phyloP scores from a whole-genome alignment of 1,140 invertebrate species.

The Solen grandis region DNA sequence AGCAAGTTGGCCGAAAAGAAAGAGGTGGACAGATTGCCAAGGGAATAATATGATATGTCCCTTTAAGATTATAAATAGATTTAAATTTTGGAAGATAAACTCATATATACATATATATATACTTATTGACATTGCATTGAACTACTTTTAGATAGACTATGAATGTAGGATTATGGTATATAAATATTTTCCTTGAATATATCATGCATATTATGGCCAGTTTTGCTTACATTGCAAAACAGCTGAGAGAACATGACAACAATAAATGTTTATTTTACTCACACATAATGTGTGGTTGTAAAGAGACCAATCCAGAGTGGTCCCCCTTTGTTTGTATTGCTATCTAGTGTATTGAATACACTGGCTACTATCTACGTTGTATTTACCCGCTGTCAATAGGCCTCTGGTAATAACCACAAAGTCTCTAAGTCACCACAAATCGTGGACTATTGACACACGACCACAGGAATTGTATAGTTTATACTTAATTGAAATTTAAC shows the following conservation, averaged over 20 bases:
- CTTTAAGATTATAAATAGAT: too few species aligned
- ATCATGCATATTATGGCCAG: neutral
- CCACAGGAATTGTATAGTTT: neutral
- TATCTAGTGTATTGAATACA: conserved; percentile 23
- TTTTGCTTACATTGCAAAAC: neutral
- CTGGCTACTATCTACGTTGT: conserved; percentile 1
- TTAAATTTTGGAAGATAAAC: too few species aligned
- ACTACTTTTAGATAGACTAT: too few species aligned
- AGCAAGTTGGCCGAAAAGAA: too few species aligned
- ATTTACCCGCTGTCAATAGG: conserved; percentile 8
- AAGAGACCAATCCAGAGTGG: neutral
- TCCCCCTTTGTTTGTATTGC: conserved; percentile 23
- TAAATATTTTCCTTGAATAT: neutral
- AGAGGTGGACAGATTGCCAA: too few species aligned
- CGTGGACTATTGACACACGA: conserved; percentile 4
- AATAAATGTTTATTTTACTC: neutral
- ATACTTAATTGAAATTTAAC: conserved; percentile 25
- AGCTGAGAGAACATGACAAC: neutral
- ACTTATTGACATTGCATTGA: too few species aligned
- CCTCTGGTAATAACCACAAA: neutral
- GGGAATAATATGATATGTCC: too few species aligned
- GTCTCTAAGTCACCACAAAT: conserved; percentile 31
- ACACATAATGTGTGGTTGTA: neutral
- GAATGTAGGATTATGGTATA: too few species aligned
- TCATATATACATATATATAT: too few species aligned